A percentile compares a stretch with the other conserved stretches of the same genome.
These are phyloP conservation scores for Himantopus leucocephalus DNA, from an alignment of 2,113 vertebrate genomes.

Conservation along the genomic window DNA sequence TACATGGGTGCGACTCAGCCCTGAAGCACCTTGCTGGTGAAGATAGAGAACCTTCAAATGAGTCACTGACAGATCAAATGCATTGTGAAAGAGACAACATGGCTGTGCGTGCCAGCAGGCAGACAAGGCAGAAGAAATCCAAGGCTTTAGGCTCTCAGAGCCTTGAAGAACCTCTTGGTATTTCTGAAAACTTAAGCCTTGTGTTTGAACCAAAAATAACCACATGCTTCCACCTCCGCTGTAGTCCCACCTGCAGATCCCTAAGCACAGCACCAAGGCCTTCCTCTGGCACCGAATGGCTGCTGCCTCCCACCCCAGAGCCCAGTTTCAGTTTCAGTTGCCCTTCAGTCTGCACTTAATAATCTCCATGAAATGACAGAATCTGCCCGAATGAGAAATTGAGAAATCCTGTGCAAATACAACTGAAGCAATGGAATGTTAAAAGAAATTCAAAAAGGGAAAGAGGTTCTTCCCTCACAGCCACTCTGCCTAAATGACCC, in stretches of 20 bases:
- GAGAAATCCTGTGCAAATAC: background rate
- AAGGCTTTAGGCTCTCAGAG: constrained; percentile 17
- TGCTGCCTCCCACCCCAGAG: background rate
- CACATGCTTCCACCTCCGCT: background rate
- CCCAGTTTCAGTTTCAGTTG: background rate
- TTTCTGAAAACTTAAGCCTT: background rate
- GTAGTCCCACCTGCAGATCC: background rate
- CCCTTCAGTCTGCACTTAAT: background rate
- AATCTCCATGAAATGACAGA: background rate
- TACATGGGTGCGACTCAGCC: background rate
- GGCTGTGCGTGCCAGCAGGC: background rate
- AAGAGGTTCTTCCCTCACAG: background rate
- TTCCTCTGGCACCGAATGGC: background rate
- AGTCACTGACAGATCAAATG: constrained; percentile 2
- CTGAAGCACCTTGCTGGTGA: background rate
- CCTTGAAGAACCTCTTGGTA: background rate
- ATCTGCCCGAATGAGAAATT: background rate
- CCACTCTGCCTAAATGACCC: background rate
- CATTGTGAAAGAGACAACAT: background rate
- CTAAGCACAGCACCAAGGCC: background rate
- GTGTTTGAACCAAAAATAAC: background rate
- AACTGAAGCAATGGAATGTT: background rate
- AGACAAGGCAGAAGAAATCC: constrained; percentile 7
- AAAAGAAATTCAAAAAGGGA: background rate
- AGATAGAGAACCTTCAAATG: background rate